Evolutionary conservation across 2,113 vertebrate species (phyloP).

Genomic region (Barnardius zonarius): DNA sequence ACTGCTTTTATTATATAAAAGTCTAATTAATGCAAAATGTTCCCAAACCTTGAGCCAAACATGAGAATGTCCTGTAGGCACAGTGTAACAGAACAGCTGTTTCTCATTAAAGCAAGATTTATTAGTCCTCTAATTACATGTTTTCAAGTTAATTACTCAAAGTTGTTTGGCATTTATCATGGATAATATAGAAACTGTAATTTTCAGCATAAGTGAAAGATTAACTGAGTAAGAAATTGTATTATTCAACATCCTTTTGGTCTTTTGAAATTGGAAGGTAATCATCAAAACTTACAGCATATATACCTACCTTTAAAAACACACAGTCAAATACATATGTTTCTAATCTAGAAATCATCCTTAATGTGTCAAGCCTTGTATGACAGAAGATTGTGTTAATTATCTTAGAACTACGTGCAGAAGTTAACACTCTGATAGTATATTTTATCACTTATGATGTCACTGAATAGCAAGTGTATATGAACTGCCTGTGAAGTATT

Average conservation of each 20-base stretch:
- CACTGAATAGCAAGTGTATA: not conserved
- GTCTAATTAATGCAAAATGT: conserved; percentile 23
- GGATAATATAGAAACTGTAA: conserved; percentile 33
- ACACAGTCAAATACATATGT: not conserved
- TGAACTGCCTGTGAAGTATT: conserved; percentile 21
- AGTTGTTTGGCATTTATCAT: conserved; percentile 59
- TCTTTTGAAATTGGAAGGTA: conserved; percentile 13
- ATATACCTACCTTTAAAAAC: not conserved
- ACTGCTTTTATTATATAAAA: conserved; percentile 35
- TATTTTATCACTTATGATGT: conserved; percentile 40
- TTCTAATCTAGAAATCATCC: conserved; percentile 30
- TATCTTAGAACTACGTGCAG: conserved; percentile 6
- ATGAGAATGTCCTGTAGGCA: conserved; percentile 45
- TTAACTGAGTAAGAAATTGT: conserved; percentile 14
- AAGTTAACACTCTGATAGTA: not conserved
- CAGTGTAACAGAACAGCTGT: conserved; percentile 62
- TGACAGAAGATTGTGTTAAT: not conserved
- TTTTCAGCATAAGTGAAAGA: conserved; percentile 37
- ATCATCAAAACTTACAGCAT: not conserved
- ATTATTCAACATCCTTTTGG: not conserved
- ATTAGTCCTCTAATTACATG: conserved; percentile 68
- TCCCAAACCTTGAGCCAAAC: conserved; percentile 24
- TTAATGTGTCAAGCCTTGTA: not conserved
- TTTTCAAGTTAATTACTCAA: conserved; percentile 68
- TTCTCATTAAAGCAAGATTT: conserved; percentile 79